phyloP scores from a whole-genome alignment of 2,113 vertebrate species.

The Oreotragus oreotragus region DNA sequence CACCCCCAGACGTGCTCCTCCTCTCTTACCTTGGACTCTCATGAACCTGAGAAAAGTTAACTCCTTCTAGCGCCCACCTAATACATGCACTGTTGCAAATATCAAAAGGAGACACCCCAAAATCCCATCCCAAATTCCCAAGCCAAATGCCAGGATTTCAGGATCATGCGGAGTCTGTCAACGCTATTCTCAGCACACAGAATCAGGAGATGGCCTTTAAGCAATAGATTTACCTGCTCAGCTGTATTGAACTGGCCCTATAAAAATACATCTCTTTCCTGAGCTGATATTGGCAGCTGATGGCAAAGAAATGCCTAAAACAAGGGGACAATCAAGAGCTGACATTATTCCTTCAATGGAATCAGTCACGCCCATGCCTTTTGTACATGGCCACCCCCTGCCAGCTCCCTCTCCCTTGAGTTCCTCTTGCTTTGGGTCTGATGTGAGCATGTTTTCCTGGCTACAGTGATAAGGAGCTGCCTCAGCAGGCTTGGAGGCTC shows the following conservation, averaged over 20 bases:
- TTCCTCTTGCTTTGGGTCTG: background rate
- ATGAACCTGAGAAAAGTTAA: background rate
- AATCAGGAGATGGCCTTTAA: background rate
- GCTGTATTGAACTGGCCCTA: background rate
- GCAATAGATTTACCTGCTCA: background rate
- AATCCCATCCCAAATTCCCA: background rate
- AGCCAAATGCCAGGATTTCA: background rate
- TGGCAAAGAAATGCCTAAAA: background rate
- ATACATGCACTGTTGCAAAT: background rate
- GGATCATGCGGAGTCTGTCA: background rate
- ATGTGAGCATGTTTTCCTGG: background rate
- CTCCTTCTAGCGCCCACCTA: background rate
- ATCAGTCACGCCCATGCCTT: background rate
- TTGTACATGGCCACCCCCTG: background rate
- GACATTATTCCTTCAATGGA: background rate
- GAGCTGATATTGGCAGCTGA: background rate
- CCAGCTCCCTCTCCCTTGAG: background rate
- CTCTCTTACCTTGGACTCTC: background rate
- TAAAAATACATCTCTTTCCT: background rate
- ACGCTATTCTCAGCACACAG: background rate
- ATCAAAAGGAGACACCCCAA: background rate
- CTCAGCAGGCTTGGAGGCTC: background rate
- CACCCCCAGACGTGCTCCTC: background rate
- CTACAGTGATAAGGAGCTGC: background rate
- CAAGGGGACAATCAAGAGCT: background rate